These are phyloP conservation scores for Speoplatyrhinus poulsoni DNA, from an alignment of 2,113 vertebrate genomes.

Conservation along the genomic window DNA sequence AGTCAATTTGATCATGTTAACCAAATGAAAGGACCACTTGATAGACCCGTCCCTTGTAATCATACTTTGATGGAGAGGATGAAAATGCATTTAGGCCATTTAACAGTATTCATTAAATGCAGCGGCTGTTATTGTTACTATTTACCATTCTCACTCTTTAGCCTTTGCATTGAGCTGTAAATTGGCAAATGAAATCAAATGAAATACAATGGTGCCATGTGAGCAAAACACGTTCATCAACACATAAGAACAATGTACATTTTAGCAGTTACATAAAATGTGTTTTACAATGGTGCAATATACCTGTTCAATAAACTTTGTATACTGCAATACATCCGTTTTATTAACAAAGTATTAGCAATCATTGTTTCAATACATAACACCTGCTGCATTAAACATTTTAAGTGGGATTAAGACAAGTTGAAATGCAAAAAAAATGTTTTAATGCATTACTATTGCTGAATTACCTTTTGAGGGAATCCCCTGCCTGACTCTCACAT, in stretches of 20 bases:
- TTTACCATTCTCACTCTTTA: slow-evolving; percentile 65
- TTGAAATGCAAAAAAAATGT: not conserved
- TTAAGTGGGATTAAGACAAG: too few species aligned
- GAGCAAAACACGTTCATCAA: not conserved
- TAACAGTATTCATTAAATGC: slow-evolving; percentile 69
- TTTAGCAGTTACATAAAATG: not conserved
- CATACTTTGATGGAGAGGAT: slow-evolving; percentile 68
- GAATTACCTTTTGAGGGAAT: slow-evolving; percentile 44
- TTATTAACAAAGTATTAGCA: not conserved
- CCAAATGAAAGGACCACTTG: slow-evolving; percentile 71
- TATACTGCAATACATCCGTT: not conserved
- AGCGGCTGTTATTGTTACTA: slow-evolving; percentile 54
- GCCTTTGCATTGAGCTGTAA: slow-evolving; percentile 62
- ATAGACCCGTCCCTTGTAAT: slow-evolving; percentile 72
- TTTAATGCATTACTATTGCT: slow-evolving; percentile 21
- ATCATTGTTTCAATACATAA: not conserved
- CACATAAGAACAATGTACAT: not conserved
- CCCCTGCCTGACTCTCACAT: slow-evolving; percentile 34
- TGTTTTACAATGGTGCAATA: not conserved
- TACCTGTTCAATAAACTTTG: not conserved
- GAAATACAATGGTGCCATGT: not conserved
- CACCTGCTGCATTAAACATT: not conserved
- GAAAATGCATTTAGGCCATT: slow-evolving; percentile 71
- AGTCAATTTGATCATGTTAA: slow-evolving; percentile 80
- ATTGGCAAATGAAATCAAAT: slow-evolving; percentile 10